Evolutionary conservation across 2,113 vertebrate species (phyloP).

Genomic region (Chloropsis cyanopogon): DNA sequence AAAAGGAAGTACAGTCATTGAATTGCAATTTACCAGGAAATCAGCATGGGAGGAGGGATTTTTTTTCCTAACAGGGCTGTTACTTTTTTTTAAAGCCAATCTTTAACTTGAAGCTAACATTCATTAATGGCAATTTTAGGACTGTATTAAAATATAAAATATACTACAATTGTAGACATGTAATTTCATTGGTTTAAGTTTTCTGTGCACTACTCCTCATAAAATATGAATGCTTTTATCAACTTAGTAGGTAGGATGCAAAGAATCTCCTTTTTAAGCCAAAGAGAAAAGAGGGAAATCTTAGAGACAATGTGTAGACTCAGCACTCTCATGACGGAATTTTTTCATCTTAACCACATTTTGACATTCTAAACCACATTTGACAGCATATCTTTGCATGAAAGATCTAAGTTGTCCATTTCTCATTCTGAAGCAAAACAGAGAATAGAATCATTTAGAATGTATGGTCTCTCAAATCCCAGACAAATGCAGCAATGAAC

Average conservation of each 20-base stretch:
- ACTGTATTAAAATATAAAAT: slow-evolving; percentile 45
- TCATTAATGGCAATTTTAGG: slow-evolving; percentile 51
- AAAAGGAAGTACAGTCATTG: slow-evolving; percentile 6
- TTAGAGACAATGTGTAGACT: slow-evolving; percentile 26
- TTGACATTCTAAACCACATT: neutral
- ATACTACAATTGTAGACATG: slow-evolving; percentile 41
- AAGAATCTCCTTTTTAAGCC: slow-evolving; percentile 58
- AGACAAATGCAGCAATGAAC: neutral
- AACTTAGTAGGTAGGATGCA: slow-evolving; percentile 61
- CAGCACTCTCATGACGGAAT: neutral
- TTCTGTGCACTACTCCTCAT: slow-evolving; percentile 74
- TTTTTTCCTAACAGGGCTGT: slow-evolving; percentile 18
- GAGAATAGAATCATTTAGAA: neutral
- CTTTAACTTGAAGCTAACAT: slow-evolving; percentile 41
- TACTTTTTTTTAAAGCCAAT: slow-evolving; percentile 10
- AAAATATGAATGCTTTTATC: slow-evolving; percentile 74
- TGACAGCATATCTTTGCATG: neutral
- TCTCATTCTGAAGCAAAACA: slow-evolving; percentile 13
- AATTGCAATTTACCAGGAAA: slow-evolving; percentile 39
- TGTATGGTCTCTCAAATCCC: neutral
- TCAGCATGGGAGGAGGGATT: slow-evolving; percentile 9
- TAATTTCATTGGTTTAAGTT: slow-evolving; percentile 73
- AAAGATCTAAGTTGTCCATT: slow-evolving; percentile 17
- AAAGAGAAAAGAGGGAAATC: slow-evolving; percentile 44
- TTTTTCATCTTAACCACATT: slow-evolving; percentile 45